Evolutionary conservation across 2,888 invertebrate genomes (phyloP).

Genomic region (Ophioninae sp.): DNA sequence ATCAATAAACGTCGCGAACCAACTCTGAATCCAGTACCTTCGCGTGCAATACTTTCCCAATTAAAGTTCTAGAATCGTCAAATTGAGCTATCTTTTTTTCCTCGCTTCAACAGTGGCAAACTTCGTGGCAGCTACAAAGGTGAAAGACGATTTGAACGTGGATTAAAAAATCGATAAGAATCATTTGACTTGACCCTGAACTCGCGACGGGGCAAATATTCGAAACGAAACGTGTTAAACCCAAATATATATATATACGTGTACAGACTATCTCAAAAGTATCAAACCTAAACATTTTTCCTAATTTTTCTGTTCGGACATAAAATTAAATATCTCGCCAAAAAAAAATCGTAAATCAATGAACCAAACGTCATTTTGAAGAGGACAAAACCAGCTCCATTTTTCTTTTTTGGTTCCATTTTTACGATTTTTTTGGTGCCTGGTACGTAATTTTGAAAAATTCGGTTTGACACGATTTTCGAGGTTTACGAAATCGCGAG

Average conservation of each 20-base stretch:
- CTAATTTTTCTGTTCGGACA: no score
- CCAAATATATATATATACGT: neutral
- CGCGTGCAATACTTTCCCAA: neutral
- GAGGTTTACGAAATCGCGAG: no score
- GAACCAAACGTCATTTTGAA: no score
- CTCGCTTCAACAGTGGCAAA: neutral
- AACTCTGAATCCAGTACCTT: neutral
- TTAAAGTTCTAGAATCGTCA: neutral
- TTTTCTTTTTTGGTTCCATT: no score
- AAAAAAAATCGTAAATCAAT: no score
- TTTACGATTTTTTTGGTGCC: no score
- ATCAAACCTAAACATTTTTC: no score
- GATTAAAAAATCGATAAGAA: constrained; percentile 1
- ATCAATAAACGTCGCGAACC: neutral
- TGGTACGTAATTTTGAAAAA: no score
- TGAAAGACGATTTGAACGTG: neutral
- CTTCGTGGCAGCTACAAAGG: neutral
- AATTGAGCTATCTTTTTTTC: neutral
- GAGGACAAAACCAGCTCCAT: no score
- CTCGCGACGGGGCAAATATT: constrained; percentile 12
- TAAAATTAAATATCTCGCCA: no score
- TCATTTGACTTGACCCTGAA: neutral
- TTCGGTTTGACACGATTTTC: no score
- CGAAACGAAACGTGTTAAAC: constrained; percentile 15
- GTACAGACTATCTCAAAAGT: neutral